Evolutionary conservation across 2,797 vertebrate species (phyloP).

Genomic region (Oryzias sinensis): DNA sequence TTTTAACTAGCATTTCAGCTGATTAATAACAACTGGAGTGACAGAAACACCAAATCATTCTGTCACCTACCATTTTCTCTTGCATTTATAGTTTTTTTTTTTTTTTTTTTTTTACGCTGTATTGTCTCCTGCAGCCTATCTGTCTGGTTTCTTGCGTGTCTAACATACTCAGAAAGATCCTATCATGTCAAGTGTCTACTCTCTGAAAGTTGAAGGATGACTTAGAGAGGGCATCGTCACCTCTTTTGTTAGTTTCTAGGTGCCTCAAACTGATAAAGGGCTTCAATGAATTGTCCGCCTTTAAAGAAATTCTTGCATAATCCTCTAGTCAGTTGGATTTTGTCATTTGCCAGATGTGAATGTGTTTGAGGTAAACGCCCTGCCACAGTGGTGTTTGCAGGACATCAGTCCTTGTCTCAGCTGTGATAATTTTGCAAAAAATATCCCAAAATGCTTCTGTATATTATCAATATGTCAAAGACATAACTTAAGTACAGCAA

Average conservation of each 20-base stretch:
- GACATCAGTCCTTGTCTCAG: constrained; percentile 5
- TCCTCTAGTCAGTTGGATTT: neutral
- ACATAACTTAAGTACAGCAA: neutral
- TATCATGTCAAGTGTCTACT: constrained; percentile 69
- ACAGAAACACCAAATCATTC: constrained; percentile 28
- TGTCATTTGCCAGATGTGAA: constrained; percentile 17
- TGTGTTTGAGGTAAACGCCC: constrained; percentile 17
- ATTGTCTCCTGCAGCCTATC: constrained; percentile 68
- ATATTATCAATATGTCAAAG: constrained; percentile 1
- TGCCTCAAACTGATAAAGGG: constrained; percentile 10
- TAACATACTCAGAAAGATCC: constrained; percentile 81
- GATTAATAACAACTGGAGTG: neutral
- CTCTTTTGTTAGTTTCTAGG: constrained; percentile 16
- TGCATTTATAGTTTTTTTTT: constrained; percentile 15
- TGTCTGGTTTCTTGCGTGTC: constrained; percentile 75
- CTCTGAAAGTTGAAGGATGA: constrained; percentile 28
- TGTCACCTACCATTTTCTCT: constrained; percentile 32
- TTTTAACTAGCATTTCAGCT: neutral
- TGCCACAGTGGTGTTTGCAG: constrained; percentile 10
- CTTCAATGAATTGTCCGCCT: constrained; percentile 26
- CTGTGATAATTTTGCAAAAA: neutral
- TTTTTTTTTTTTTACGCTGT: constrained; percentile 25
- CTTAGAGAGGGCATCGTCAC: constrained; percentile 26
- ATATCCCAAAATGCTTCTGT: neutral
- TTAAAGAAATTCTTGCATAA: constrained; percentile 15